Percentiles rank a stretch among this genome's conserved stretches.
These are phyloP conservation scores for Astyanax mexicanus DNA, from an alignment of 2,797 vertebrate genomes.

Conservation along the genomic window DNA sequence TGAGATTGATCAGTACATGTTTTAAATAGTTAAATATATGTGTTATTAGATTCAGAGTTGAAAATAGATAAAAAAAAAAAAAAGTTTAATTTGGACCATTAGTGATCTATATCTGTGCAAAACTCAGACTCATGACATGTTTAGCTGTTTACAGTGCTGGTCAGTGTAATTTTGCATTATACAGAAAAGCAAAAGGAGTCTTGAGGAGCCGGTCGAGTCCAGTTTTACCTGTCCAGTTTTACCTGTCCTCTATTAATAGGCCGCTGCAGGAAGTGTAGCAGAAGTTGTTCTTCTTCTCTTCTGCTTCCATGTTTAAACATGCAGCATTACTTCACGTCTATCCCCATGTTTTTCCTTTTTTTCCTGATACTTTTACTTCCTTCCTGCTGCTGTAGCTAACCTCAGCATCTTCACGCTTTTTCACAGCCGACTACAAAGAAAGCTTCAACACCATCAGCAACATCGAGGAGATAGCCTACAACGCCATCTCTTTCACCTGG, in stretches of 20 bases:
- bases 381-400: conserved; percentile 5
- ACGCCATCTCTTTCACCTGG: conserved; percentile 98
- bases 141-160: conserved; percentile 14
- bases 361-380: background rate
- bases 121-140: background rate
- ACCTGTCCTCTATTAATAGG: conserved; percentile 9
- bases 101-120: background rate
- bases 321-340: background rate
- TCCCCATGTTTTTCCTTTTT: background rate
- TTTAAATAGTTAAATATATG: too few species aligned
- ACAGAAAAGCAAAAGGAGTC: background rate
- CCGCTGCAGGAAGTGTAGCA: conserved; percentile 3
- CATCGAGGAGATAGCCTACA: conserved; percentile 98
- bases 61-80: too few species aligned
- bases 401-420: conserved; percentile 29
- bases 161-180: conserved; percentile 1
- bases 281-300: conserved; percentile 6
- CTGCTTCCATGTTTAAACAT: background rate
- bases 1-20: too few species aligned
- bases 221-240: conserved; percentile 19
- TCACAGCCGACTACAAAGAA: conserved; percentile 96
- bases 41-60: too few species aligned
- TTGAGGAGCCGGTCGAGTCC: conserved; percentile 1
- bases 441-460: conserved; percentile 99
- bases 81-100: too few species aligned